Evolutionary conservation across 2,797 vertebrate species (phyloP), one percentile per base, ranked within the genome.

Genomic region (Craterocephalus amniculus): DNA sequence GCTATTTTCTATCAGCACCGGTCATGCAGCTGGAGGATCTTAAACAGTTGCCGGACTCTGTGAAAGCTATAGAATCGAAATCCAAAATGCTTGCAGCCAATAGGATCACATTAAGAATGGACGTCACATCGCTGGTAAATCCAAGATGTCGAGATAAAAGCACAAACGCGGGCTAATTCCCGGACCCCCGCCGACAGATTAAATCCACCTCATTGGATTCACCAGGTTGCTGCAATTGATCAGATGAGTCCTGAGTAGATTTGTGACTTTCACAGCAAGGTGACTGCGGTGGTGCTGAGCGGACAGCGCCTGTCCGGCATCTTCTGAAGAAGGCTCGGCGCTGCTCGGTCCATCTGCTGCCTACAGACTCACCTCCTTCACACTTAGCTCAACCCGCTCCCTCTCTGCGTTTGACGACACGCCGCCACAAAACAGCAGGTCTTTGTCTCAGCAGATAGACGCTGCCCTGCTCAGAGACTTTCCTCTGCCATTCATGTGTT

Each of bases 251-350:
- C 72, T 48, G 45, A 48, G 45, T 22, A 24, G 75, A 63, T 85
- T 87, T 67, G 4, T 89, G 91, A 90, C 91, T 91, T 92, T 91
- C 85, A 83, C 80, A 74, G 80, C 87, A 92, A 94, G 93, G 93
- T 91, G 93, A 93, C 85, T 87, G 90, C 81, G 74, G 83, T 78
- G 90, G 90, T 93, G 91, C 91, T 93, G 92, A 93, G 78, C 63
- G 92, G 90, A 92, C 91, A 93, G 92, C 90, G 84, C 79, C 87
- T 76, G 80, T 70, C 80, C 82, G 67, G 66, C 49, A 31, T 65
- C 71, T 65, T 63, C 62, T 67, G 69, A 13, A 74, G 75, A 58
- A 70, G 76, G 38, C 70, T 64, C 67, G 45, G 65, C 8, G 62
- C 63, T 29, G 59, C 70, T 62, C 60, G 7, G 66, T 70, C 32